Evolutionary conservation across 2,797 vertebrate genomes (phyloP).

Genomic region (Anguilla anguilla): DNA sequence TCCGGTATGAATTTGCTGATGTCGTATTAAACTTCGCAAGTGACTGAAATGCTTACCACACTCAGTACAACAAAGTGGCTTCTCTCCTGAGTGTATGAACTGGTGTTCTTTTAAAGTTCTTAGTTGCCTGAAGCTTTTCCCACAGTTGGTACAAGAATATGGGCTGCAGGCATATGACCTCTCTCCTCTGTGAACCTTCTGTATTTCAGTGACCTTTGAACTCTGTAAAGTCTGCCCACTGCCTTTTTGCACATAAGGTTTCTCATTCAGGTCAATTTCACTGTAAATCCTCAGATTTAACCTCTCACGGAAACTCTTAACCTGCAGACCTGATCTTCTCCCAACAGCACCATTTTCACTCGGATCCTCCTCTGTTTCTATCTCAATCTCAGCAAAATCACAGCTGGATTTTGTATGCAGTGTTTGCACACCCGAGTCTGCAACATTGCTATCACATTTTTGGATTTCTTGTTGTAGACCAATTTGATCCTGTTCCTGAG

Average conservation of each 20-base stretch:
- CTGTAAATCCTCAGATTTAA: not conserved
- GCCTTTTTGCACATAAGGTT: not conserved
- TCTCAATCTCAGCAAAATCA: constrained; percentile 17
- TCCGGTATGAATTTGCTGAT: constrained; percentile 2
- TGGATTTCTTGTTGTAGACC: not conserved
- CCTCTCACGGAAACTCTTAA: not conserved
- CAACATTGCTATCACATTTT: not conserved
- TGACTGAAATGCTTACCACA: constrained; percentile 9
- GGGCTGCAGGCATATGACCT: not conserved
- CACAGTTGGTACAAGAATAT: constrained; percentile 2
- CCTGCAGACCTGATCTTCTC: not conserved
- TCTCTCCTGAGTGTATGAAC: constrained; percentile 6
- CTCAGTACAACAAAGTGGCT: not conserved
- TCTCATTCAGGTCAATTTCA: not conserved
- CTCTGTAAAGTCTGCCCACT: not conserved
- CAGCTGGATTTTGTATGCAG: not conserved
- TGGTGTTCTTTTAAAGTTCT: not conserved
- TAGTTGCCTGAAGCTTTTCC: constrained; percentile 1
- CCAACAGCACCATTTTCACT: not conserved
- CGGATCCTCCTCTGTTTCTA: not conserved
- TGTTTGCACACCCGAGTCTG: not conserved
- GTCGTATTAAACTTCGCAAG: not conserved
- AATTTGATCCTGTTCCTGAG: not conserved
- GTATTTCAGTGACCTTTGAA: not conserved
- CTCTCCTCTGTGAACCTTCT: not conserved